Evolutionary conservation across 1,140 invertebrate species (phyloP).

Genomic region (Euura saliciscinereae): DNA sequence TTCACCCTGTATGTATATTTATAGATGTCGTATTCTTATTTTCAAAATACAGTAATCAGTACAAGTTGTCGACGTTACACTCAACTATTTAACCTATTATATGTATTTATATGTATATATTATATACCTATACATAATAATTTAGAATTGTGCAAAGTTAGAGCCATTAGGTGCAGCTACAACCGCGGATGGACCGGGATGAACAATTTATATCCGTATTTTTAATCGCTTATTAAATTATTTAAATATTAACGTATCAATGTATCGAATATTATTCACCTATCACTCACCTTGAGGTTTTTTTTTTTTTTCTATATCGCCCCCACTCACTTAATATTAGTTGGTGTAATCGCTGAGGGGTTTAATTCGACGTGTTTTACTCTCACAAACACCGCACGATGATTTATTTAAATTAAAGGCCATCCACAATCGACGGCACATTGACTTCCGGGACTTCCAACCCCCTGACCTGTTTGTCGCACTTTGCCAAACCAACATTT

Average conservation of each 20-base stretch:
- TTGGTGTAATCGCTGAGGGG: not conserved
- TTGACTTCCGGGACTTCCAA: no score
- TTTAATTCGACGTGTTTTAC: not conserved
- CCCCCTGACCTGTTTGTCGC: no score
- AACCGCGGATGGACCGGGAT: not conserved
- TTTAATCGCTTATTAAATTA: not conserved
- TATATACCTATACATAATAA: not conserved
- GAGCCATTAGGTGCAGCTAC: not conserved
- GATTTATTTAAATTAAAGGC: not conserved
- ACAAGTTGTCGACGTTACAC: constrained; percentile 5
- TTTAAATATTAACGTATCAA: not conserved
- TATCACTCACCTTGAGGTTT: no score
- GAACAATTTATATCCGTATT: not conserved
- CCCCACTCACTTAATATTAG: not conserved
- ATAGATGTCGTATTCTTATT: not conserved
- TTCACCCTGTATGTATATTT: not conserved
- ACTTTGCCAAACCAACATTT: no score
- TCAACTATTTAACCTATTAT: not conserved
- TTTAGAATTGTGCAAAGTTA: constrained; percentile 7
- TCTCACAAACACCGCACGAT: not conserved
- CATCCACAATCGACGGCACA: no score
- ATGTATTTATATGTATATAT: not conserved
- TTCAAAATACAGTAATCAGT: constrained; percentile 2
- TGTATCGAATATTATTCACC: not conserved
- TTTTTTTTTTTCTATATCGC: not conserved